These are phyloP conservation scores for Noturus placidus DNA, from an alignment of 2,113 vertebrate species.

Conservation along the genomic window DNA sequence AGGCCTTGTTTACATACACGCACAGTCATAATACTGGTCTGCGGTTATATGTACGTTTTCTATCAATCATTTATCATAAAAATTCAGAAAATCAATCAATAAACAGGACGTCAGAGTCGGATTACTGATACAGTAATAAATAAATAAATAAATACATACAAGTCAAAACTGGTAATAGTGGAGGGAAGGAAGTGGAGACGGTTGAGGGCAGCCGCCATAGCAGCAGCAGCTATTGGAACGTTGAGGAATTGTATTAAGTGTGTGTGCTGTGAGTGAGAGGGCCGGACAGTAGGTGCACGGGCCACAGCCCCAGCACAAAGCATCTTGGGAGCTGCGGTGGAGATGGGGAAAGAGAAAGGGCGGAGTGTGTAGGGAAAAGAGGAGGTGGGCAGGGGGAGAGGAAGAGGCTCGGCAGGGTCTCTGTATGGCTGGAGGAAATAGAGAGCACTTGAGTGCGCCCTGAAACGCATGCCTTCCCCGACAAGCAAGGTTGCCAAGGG, in stretches of 20 bases:
- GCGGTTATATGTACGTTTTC: background rate
- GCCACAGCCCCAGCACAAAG: constrained; percentile 84
- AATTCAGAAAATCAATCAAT: background rate
- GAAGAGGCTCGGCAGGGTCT: constrained; percentile 78
- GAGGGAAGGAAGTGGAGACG: background rate
- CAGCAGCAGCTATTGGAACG: constrained; percentile 58
- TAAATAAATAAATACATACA: background rate
- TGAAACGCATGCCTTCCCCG: constrained; percentile 87
- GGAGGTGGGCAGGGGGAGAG: constrained; percentile 57
- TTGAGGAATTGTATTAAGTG: constrained; percentile 65
- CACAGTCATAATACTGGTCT: background rate
- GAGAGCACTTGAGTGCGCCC: constrained; percentile 74
- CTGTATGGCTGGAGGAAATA: constrained; percentile 73
- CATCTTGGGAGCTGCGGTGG: constrained; percentile 68
- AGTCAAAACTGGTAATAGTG: background rate
- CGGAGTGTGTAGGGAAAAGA: constrained; percentile 47
- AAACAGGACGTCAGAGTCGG: no score
- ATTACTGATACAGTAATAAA: background rate
- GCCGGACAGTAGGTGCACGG: constrained; percentile 77
- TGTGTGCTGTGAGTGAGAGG: constrained; percentile 75
- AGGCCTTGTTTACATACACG: background rate
- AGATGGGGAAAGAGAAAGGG: constrained; percentile 60
- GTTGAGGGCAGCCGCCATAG: constrained; percentile 14
- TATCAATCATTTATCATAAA: background rate
- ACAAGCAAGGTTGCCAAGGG: constrained; percentile 85